A percentile compares a stretch with the other conserved stretches of the same genome.
These are phyloP conservation scores for Caenorhabditis angaria DNA, from an alignment of 2,888 invertebrate species.

Conservation along the genomic window DNA sequence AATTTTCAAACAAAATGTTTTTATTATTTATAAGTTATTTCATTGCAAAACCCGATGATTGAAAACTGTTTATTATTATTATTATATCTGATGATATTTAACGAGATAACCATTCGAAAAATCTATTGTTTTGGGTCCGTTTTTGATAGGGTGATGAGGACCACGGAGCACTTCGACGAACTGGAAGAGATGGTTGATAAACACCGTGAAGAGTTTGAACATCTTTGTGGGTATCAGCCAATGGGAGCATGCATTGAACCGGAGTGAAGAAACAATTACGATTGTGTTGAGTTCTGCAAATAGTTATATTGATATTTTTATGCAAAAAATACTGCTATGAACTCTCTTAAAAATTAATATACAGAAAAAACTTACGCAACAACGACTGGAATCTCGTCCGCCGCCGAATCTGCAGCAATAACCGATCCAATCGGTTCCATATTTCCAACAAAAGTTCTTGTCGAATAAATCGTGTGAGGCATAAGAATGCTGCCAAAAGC, in stretches of 20 bases:
- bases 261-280: conserved; percentile 45
- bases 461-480: conserved; percentile 26
- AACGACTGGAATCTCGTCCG: not conserved
- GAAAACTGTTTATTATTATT: conserved; percentile 2
- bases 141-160: conserved; percentile 25
- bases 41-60: too few relatives aligned
- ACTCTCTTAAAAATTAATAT: too few relatives aligned
- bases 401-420: not conserved
- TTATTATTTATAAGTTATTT: too few relatives aligned
- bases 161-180: conserved; percentile 33
- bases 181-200: conserved; percentile 28
- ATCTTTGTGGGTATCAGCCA: conserved; percentile 34
- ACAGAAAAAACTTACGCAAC: conserved; percentile 1
- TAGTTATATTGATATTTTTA: too few relatives aligned
- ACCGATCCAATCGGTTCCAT: not conserved
- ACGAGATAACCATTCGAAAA: conserved; percentile 35
- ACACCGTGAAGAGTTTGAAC: conserved; percentile 38
- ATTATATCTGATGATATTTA: conserved; percentile 11
- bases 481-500: conserved; percentile 26
- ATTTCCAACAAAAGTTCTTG: conserved; percentile 10
- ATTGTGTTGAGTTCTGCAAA: conserved; percentile 19
- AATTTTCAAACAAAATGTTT: too few relatives aligned
- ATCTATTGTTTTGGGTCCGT: conserved; percentile 23
- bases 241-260: conserved; percentile 41
- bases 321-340: not conserved